Evolutionary conservation across 2,797 vertebrate genomes (phyloP), one percentile per base, ranked within the genome.

Genomic region (Phataginus tricuspis): DNA sequence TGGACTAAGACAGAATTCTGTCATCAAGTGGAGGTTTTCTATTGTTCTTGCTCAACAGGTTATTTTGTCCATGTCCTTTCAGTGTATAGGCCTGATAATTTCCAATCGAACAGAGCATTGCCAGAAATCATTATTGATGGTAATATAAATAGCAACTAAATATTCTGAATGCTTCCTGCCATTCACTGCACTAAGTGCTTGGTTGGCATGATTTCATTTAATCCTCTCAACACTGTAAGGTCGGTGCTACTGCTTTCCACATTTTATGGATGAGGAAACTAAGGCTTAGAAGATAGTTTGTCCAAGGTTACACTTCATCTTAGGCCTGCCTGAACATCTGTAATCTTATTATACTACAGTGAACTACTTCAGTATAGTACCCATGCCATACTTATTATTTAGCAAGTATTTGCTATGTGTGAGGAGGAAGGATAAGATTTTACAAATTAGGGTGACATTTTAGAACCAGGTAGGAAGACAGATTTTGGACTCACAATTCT

Each of bases 221-320:
- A 69, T 87, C 34, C 74, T 90, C 45, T 80, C 55, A 63, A 53
- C 25, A 53, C 14, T 68, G 16, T 75, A 75, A 92, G 21, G 61
- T 59, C 72, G 85, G 12, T 72, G 11, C 34, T 84, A 34, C 45
- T 85, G 21, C 71, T 75, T 84, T 23, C 18, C 49, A 88, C 21
- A 55, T 59, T 74, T 85, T 95, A 61, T 91, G 34, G 27, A 78
- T 85, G 57, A 92, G 55, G 27, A 86, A 87, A 91, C 57, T 39
- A 31, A 86, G 42, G 68, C 19, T 74, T 94, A 88, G 45, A 69
- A 78, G 92, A 83, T 42, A 37, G 55, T 78, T 90, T 92, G 29
- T 9, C 23, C 6, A n/a, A 66, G 57, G 25, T 85, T 59, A 55
- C 16, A 25, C 42, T 69, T 68, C 1, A 79, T 14, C 7, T 91